phyloP scores from a whole-genome alignment of 2,113 vertebrate species.

The Poeciliopsis turrubarensis region DNA sequence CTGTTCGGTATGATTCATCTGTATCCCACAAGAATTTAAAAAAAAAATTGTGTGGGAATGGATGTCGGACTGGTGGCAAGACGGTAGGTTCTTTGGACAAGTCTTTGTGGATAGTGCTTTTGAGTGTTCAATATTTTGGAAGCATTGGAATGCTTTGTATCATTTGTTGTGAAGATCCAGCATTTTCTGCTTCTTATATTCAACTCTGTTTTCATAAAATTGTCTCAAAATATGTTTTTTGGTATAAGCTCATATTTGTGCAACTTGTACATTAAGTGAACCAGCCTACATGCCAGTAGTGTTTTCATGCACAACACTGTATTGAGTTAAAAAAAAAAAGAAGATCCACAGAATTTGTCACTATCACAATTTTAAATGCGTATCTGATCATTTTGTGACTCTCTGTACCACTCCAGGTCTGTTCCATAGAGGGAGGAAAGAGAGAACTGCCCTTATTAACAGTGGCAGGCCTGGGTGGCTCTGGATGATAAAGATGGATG shows the following conservation, averaged over 20 bases:
- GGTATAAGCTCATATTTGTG: background rate
- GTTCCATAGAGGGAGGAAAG: constrained; percentile 12
- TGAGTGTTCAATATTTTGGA: background rate
- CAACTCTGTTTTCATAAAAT: background rate
- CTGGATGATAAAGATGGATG: constrained; percentile 58
- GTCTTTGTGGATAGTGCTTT: background rate
- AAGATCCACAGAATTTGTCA: background rate
- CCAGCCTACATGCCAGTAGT: background rate
- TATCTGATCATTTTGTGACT: constrained; percentile 26
- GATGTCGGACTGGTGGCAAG: too few species aligned
- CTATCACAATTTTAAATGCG: background rate
- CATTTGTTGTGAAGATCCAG: too few species aligned
- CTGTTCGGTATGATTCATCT: too few species aligned
- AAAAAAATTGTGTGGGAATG: too few species aligned
- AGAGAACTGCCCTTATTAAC: constrained; percentile 46
- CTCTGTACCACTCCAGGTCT: constrained; percentile 39
- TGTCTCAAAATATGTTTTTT: background rate
- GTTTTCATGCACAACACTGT: background rate
- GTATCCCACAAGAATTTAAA: too few species aligned
- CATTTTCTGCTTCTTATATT: background rate
- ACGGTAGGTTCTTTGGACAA: too few species aligned
- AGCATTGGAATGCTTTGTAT: too few species aligned
- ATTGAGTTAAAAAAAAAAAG: background rate
- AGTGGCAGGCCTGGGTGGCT: constrained; percentile 47
- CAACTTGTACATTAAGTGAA: background rate